Evolutionary conservation across 1,140 invertebrate species (phyloP), one percentile per base, ranked within the genome.

Genomic region (Coptotermes formosanus): DNA sequence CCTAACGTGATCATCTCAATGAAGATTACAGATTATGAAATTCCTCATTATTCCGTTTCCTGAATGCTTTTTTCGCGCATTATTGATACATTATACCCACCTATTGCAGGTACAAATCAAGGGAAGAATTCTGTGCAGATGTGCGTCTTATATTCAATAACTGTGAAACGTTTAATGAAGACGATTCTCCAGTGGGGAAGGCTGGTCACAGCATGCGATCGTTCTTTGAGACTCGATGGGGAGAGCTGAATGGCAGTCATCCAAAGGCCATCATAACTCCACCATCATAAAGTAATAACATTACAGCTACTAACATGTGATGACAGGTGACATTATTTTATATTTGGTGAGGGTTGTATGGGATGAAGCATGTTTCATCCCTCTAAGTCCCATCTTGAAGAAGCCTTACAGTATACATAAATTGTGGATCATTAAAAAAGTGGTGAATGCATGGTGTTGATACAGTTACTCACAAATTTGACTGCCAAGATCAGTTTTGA

Each of bases 141-240:
- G 95, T 97, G 30, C 94, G 97, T 8, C 94, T 98, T 87, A 98
- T 99, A 88, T 99, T 99, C 92, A 96, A 97, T 91, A 99, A 99
- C 91, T 99, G 98, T 92, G 97, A 98, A 91, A 96, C 97, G 84
- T 99, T 99, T 92, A 99, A 99, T 91, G 98, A 99, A 91, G 98
- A 99, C 90, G 97, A 99, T 91, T 98, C 97, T 88, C 97, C 97
- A 0, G 97, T 99, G 48, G 98, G 98, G 4, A 96, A 97, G 89
- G 97, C 98, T 14, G 98, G 98, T 12, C 97, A 98, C 90, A 94
- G 94, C 88, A 96, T 99, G 95, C 91, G 97, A 85, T 94, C 95
- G 90, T 98, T 97, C 93, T 99, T 99, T 91, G 97, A 98, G 91
- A 93, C 94, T 59, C 93, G 96, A 59, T 98, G 97, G 97, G 93